Conservation (phyloP, 2,888 invertebrate genomes). For the Pristionchus exspectatus region DNA sequence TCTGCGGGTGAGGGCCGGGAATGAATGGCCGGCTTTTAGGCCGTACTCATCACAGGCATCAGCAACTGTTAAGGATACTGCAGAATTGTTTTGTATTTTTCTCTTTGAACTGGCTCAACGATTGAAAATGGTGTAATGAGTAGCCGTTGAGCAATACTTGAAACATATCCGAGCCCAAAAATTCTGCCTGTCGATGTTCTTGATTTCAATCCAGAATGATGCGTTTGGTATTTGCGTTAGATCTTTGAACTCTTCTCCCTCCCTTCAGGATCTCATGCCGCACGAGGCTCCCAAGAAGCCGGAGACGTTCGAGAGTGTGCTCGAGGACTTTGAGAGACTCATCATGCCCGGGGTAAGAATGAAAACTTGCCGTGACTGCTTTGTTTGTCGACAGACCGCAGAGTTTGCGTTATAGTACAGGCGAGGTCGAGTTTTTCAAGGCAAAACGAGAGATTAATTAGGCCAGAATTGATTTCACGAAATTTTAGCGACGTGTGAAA, state of each 20-base stretch:
- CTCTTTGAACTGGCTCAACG: background rate
- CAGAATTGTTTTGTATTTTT: background rate
- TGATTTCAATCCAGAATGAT: too few relatives aligned
- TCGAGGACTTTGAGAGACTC: conserved; percentile 90
- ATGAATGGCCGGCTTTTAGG: background rate
- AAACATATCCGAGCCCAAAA: background rate
- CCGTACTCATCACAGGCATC: background rate
- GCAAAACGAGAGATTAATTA: too few relatives aligned
- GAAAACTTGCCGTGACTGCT: background rate
- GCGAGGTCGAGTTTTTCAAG: too few relatives aligned
- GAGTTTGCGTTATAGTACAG: too few relatives aligned
- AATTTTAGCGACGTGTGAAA: background rate
- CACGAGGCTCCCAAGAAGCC: conserved; percentile 88
- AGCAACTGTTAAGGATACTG: background rate
- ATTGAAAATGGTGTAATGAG: background rate
- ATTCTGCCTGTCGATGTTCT: background rate
- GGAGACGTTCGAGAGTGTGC: conserved; percentile 90
- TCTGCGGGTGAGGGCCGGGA: conserved; percentile 82
- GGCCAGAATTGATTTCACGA: background rate
- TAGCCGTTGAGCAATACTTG: background rate
- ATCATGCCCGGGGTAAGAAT: conserved; percentile 91
- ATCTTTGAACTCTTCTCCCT: too few relatives aligned
- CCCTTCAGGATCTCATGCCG: conserved; percentile 83
- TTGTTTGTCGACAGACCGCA: too few relatives aligned
- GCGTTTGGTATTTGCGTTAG: background rate